A percentile compares a stretch with the other conserved stretches of the same genome.
These are phyloP conservation scores for Telenomus remus DNA, from an alignment of 1,140 invertebrate species.

Conservation along the genomic window DNA sequence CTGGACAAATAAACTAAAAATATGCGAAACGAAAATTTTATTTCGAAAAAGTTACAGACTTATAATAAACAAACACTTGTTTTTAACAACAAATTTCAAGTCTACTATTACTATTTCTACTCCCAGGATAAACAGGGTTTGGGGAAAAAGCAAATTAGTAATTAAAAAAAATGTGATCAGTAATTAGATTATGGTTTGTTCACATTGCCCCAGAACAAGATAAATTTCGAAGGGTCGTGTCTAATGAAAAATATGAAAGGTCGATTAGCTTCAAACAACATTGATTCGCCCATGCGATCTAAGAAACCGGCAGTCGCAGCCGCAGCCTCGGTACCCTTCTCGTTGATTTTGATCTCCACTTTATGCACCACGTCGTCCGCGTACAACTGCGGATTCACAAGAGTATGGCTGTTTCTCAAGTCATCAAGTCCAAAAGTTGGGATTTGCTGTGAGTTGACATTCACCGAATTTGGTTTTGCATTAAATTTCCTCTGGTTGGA, in stretches of 20 bases:
- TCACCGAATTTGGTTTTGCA: too few relatives aligned
- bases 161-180: too few relatives aligned
- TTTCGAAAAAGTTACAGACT: too few relatives aligned
- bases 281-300: slow-evolving; percentile 75
- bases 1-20: too few relatives aligned
- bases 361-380: slow-evolving; percentile 80
- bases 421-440: slow-evolving; percentile 65
- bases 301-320: slow-evolving; percentile 79
- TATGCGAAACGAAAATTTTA: too few relatives aligned
- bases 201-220: slow-evolving; percentile 83
- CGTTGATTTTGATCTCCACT: slow-evolving; percentile 81
- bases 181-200: too few relatives aligned
- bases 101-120: too few relatives aligned
- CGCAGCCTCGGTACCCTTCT: slow-evolving; percentile 84
- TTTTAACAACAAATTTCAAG: too few relatives aligned
- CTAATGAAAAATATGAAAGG: slow-evolving; percentile 88
- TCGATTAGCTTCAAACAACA: slow-evolving; percentile 80
- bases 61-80: too few relatives aligned
- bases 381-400: slow-evolving; percentile 77
- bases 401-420: slow-evolving; percentile 62
- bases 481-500: slow-evolving; percentile 13
- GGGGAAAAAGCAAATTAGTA: too few relatives aligned
- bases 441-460: slow-evolving; percentile 55
- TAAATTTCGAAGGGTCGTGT: slow-evolving; percentile 79
- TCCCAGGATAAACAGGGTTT: too few relatives aligned